A percentile compares a stretch with the other conserved stretches of the same genome.
These are phyloP conservation scores for Platichthys stellatus DNA, from an alignment of 2,113 vertebrate genomes.

Conservation along the genomic window DNA sequence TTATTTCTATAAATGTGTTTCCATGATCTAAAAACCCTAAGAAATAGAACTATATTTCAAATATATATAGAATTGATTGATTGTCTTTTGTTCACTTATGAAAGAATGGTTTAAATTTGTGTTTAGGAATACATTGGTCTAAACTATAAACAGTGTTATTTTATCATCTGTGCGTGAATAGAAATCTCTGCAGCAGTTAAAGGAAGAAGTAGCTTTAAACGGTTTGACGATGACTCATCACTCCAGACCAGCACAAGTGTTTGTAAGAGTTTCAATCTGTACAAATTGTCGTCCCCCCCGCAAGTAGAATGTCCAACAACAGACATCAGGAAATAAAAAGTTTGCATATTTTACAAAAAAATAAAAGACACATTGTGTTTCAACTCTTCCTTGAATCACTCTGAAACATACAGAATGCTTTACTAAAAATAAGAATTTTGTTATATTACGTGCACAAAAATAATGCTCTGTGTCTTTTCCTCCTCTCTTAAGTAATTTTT, in stretches of 20 bases:
- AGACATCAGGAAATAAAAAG: slow-evolving; percentile 77
- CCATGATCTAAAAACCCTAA: slow-evolving; percentile 63
- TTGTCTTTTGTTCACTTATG: slow-evolving; percentile 78
- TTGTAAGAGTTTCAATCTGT: slow-evolving; percentile 70
- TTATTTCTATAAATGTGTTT: slow-evolving; percentile 60
- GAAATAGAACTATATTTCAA: slow-evolving; percentile 75
- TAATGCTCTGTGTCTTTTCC: slow-evolving; percentile 76
- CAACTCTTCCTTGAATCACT: slow-evolving; percentile 76
- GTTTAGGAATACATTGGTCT: slow-evolving; percentile 13
- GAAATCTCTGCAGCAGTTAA: slow-evolving; percentile 65
- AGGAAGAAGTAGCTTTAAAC: slow-evolving; percentile 83
- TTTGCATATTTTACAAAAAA: slow-evolving; percentile 83
- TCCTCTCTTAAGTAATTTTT: slow-evolving; percentile 50
- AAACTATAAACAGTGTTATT: slow-evolving; percentile 60
- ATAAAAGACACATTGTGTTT: slow-evolving; percentile 82
- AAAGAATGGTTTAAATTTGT: slow-evolving; percentile 47
- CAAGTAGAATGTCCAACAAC: slow-evolving; percentile 77
- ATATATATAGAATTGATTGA: slow-evolving; percentile 82
- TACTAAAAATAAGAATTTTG: slow-evolving; percentile 79
- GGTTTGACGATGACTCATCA: slow-evolving; percentile 66
- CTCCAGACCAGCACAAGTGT: slow-evolving; percentile 65
- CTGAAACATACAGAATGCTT: slow-evolving; percentile 78
- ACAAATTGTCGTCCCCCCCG: slow-evolving; percentile 71
- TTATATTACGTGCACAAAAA: slow-evolving; percentile 79
- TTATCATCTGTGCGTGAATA: slow-evolving; percentile 54